phyloP scores from a whole-genome alignment of 2,797 vertebrate species.

The Tokudaia muenninki region DNA sequence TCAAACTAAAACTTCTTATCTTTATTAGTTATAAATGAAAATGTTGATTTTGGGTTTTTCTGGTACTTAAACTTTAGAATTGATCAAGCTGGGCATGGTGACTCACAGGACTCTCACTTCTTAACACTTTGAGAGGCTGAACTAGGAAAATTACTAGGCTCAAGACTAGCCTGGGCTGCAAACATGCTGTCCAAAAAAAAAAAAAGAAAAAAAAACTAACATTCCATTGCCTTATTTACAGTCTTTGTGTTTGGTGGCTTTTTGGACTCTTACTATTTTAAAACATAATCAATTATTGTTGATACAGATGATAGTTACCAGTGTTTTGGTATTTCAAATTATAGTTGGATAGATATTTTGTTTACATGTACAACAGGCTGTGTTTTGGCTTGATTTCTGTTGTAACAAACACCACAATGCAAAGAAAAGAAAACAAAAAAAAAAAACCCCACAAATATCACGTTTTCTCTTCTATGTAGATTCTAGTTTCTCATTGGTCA shows the following conservation, averaged over 20 bases:
- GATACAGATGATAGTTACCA: not conserved
- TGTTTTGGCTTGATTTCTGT: not conserved
- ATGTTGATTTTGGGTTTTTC: not conserved
- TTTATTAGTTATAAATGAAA: conserved; percentile 45
- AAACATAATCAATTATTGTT: not conserved
- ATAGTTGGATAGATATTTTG: not conserved
- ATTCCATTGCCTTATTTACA: not conserved
- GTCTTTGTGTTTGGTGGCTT: not conserved
- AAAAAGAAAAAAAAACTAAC: not conserved
- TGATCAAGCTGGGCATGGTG: not conserved
- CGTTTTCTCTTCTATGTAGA: not conserved
- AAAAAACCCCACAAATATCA: not conserved
- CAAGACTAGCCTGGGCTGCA: not conserved
- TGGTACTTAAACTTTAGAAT: conserved; percentile 1
- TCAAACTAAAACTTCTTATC: not conserved
- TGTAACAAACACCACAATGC: not conserved
- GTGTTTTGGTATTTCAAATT: conserved; percentile 38
- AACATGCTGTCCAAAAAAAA: not conserved
- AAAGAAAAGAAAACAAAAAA: not conserved
- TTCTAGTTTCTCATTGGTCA: not conserved
- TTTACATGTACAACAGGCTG: not conserved
- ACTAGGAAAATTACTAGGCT: not conserved
- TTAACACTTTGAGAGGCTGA: not conserved
- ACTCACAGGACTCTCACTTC: not conserved
- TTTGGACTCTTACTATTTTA: not conserved